A percentile compares a stretch with the other conserved stretches of the same genome.
Evolutionary conservation across 2,888 invertebrate genomes (phyloP).

Genomic region (Oscheius onirici): DNA sequence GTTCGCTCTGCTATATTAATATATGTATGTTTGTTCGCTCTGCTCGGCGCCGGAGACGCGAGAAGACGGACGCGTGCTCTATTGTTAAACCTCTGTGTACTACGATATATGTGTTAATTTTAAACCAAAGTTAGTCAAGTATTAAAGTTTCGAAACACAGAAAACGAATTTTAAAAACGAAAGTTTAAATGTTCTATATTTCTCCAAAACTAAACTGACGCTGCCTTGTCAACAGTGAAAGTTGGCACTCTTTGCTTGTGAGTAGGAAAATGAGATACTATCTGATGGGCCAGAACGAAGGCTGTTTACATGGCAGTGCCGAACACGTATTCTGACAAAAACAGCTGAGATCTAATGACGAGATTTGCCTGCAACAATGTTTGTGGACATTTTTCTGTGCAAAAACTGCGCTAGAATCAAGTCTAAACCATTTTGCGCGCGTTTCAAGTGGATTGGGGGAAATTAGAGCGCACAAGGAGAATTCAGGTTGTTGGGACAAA

Average conservation of each 20-base stretch:
- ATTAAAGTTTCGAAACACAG: too few relatives aligned
- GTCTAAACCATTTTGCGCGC: background rate
- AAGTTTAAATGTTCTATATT: too few relatives aligned
- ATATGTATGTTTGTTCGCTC: too few relatives aligned
- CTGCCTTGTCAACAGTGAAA: background rate
- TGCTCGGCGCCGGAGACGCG: too few relatives aligned
- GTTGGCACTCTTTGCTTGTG: background rate
- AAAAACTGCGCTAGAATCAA: background rate
- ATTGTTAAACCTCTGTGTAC: too few relatives aligned
- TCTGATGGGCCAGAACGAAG: constrained; percentile 3
- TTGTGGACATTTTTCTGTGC: too few relatives aligned
- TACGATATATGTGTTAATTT: too few relatives aligned
- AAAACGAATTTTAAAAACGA: too few relatives aligned
- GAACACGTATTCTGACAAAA: background rate
- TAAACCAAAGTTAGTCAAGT: too few relatives aligned
- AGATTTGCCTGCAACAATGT: background rate
- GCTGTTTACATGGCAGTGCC: background rate
- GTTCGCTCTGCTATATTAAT: too few relatives aligned
- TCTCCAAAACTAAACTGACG: too few relatives aligned
- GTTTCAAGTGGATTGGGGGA: background rate
- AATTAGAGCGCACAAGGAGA: background rate
- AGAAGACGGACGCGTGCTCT: too few relatives aligned
- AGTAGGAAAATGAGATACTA: constrained; percentile 4
- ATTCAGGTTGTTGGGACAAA: background rate
- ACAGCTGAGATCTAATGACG: background rate